Conservation (phyloP, 2,888 invertebrate genomes). For the Heteromyza rotundicornis region DNA sequence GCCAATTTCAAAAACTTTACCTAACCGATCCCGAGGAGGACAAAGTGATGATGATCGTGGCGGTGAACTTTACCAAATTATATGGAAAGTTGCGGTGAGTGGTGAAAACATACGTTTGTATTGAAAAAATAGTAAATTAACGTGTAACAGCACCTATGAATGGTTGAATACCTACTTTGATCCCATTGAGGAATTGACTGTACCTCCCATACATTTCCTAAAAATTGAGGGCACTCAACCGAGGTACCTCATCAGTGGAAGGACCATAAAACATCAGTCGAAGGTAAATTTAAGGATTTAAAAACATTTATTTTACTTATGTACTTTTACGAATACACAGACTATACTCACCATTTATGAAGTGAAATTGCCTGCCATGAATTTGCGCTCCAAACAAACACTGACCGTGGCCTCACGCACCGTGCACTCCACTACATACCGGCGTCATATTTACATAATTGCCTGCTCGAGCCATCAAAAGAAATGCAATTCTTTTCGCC, state of each 20-base stretch:
- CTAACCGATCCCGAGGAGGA: conserved; percentile 39
- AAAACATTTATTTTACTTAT: neutral
- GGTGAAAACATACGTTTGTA: neutral
- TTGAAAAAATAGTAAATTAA: neutral
- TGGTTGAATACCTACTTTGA: conserved; percentile 56
- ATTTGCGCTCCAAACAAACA: conserved; percentile 43
- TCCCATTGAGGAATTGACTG: conserved; percentile 45
- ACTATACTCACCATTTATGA: conserved; percentile 46
- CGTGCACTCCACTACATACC: conserved; percentile 44
- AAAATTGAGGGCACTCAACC: conserved; percentile 43
- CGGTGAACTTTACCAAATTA: conserved; percentile 40
- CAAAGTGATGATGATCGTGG: conserved; percentile 44
- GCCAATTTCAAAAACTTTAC: conserved; percentile 42
- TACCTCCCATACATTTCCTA: conserved; percentile 43
- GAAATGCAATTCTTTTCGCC: conserved; percentile 46
- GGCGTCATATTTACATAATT: conserved; percentile 45
- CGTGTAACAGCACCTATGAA: conserved; percentile 44
- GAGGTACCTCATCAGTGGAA: conserved; percentile 45
- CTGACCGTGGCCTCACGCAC: conserved; percentile 42
- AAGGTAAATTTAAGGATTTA: too few species aligned
- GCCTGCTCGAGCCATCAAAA: conserved; percentile 39
- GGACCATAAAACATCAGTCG: conserved; percentile 38
- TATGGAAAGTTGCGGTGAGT: conserved; percentile 41
- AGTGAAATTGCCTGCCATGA: conserved; percentile 34
- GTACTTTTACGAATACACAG: too few species aligned